phyloP scores from a whole-genome alignment of 2,113 vertebrate genomes.

The Coregonus clupeaformis region DNA sequence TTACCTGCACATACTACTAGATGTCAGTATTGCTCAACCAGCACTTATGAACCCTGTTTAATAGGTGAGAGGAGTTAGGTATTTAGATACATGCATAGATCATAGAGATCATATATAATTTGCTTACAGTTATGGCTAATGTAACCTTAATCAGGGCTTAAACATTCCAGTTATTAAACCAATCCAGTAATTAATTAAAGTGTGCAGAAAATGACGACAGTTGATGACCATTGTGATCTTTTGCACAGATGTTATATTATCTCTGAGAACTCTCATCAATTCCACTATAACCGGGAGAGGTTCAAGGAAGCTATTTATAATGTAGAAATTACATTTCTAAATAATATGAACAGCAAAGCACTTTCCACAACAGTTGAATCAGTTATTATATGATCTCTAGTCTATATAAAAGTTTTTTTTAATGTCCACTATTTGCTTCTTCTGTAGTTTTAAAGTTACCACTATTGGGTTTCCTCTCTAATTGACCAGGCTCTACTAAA shows the following conservation, averaged over 20 bases:
- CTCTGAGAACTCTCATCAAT: too few species aligned
- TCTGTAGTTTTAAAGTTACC: slow-evolving; percentile 18
- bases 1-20: slow-evolving; percentile 46
- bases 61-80: neutral
- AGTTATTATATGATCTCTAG: too few species aligned
- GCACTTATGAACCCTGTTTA: too few species aligned
- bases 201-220: neutral
- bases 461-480: slow-evolving; percentile 41
- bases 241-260: too few species aligned
- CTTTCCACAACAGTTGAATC: too few species aligned
- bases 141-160: slow-evolving; percentile 36
- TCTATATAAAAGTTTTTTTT: too few species aligned
- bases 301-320: too few species aligned
- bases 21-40: slow-evolving; percentile 48
- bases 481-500: slow-evolving; percentile 30
- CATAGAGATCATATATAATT: slow-evolving; percentile 22
- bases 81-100: too few species aligned
- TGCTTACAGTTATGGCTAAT: slow-evolving; percentile 42
- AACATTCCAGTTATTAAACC: neutral
- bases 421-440: too few species aligned
- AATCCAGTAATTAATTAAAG: neutral
- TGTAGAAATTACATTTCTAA: too few species aligned
- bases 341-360: too few species aligned
- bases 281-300: too few species aligned
- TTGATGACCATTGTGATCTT: neutral